Percentiles rank a stretch among this genome's conserved stretches.
These are phyloP conservation scores for Drosophila ambigua DNA, from an alignment of 1,140 invertebrate genomes.

Conservation along the genomic window DNA sequence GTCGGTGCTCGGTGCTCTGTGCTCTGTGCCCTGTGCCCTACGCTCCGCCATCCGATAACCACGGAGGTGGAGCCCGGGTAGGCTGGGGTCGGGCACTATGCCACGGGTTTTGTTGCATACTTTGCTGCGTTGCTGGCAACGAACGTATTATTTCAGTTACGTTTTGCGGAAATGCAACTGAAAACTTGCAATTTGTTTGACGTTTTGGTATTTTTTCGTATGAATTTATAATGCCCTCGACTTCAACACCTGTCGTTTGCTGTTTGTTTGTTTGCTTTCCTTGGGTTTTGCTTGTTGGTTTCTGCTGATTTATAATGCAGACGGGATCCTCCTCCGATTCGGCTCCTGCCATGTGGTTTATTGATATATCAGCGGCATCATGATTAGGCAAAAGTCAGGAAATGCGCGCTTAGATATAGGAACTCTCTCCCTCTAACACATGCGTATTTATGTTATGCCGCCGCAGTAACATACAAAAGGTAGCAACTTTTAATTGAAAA, in stretches of 20 bases:
- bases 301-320: constrained; percentile 58
- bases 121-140: constrained; percentile 55
- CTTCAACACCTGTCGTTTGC: constrained; percentile 72
- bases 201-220: constrained; percentile 76
- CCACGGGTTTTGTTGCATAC: constrained; percentile 47
- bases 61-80: neutral
- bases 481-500: constrained; percentile 82
- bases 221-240: constrained; percentile 76
- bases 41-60: constrained; percentile 58
- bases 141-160: constrained; percentile 80
- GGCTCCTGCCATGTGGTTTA: constrained; percentile 52
- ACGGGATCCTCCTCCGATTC: constrained; percentile 25
- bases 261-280: constrained; percentile 38
- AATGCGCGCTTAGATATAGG: constrained; percentile 32
- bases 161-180: constrained; percentile 82
- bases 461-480: constrained; percentile 78
- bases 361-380: constrained; percentile 67
- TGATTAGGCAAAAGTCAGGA: constrained; percentile 57
- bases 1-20: constrained; percentile 44
- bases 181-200: constrained; percentile 82
- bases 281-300: constrained; percentile 26
- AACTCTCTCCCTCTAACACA: constrained; percentile 37
- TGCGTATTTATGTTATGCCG: constrained; percentile 78
- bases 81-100: neutral
- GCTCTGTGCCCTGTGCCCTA: too few species aligned